A percentile compares a stretch with the other conserved stretches of the same genome.
Evolutionary conservation across 2,888 invertebrate genomes (phyloP).

Genomic region (Agonopterix heracliana): DNA sequence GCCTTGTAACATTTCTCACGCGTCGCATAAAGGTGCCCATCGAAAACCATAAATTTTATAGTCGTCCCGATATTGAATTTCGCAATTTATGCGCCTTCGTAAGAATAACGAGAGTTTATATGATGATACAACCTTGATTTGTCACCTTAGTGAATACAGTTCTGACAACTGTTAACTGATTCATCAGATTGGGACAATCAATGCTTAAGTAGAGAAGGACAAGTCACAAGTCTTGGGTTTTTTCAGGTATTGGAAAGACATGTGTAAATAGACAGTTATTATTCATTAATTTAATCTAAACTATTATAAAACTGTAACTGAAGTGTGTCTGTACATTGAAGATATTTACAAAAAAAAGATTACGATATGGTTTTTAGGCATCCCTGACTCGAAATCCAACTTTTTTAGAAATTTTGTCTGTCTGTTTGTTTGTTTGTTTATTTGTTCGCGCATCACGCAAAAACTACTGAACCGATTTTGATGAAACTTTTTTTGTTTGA

Average conservation of each 20-base stretch:
- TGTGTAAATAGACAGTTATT: too few species aligned
- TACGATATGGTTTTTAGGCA: too few species aligned
- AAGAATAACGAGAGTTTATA: slow-evolving; percentile 35
- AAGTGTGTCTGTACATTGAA: too few species aligned
- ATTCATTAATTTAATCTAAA: too few species aligned
- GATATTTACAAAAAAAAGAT: too few species aligned
- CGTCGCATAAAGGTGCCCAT: slow-evolving; percentile 44
- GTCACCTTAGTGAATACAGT: slow-evolving; percentile 21
- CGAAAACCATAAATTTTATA: slow-evolving; percentile 58
- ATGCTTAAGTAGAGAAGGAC: neutral
- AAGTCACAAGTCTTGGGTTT: neutral
- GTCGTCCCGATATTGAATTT: slow-evolving; percentile 56
- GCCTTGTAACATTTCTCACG: slow-evolving; percentile 51
- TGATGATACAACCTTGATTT: slow-evolving; percentile 35
- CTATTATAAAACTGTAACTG: too few species aligned
- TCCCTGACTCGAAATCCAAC: too few species aligned
- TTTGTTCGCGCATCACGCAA: too few species aligned
- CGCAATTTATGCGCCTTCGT: slow-evolving; percentile 45
- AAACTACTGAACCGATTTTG: too few species aligned
- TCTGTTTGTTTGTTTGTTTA: too few species aligned
- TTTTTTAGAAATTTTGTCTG: too few species aligned
- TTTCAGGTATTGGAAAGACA: neutral
- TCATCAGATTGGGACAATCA: neutral
- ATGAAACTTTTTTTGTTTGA: too few species aligned
- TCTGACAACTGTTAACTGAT: slow-evolving; percentile 15